These are phyloP conservation scores for Ephialtes manifestator DNA, from an alignment of 2,888 invertebrate genomes.

Conservation along the genomic window DNA sequence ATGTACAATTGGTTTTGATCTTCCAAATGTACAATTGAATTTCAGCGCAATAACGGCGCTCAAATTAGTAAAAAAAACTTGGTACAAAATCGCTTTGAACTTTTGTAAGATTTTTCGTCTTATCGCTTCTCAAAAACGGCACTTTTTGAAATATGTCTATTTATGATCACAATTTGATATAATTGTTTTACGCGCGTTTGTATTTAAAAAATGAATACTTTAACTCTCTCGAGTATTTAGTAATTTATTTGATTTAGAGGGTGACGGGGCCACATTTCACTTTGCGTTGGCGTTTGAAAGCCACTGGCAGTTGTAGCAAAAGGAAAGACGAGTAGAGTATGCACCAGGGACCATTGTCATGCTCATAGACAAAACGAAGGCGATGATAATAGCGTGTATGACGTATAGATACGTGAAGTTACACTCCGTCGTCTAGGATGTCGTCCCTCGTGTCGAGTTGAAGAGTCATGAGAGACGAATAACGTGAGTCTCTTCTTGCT, in stretches of 20 bases:
- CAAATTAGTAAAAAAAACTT: too few species aligned
- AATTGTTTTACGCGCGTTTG: too few species aligned
- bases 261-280: neutral
- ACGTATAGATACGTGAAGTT: constrained; percentile 1
- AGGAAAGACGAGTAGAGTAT: constrained; percentile 14
- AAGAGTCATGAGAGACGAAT: constrained; percentile 50
- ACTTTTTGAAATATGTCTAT: too few species aligned
- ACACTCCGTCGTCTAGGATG: constrained; percentile 63
- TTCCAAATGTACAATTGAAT: too few species aligned
- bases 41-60: too few species aligned
- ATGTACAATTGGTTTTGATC: too few species aligned
- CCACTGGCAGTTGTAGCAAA: constrained; percentile 9
- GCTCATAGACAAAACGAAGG: constrained; percentile 34
- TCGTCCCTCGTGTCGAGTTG: constrained; percentile 58
- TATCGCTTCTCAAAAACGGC: too few species aligned
- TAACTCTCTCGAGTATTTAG: neutral
- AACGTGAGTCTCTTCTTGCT: constrained; percentile 48
- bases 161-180: too few species aligned
- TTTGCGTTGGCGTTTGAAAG: neutral
- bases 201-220: too few species aligned
- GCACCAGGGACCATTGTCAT: constrained; percentile 19
- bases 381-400: constrained; percentile 40
- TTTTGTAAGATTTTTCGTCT: too few species aligned
- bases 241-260: neutral
- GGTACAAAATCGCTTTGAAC: too few species aligned